Base-by-base conservation (phyloP, 2,113 vertebrate species). In the Pollachius pollachius region DNA sequence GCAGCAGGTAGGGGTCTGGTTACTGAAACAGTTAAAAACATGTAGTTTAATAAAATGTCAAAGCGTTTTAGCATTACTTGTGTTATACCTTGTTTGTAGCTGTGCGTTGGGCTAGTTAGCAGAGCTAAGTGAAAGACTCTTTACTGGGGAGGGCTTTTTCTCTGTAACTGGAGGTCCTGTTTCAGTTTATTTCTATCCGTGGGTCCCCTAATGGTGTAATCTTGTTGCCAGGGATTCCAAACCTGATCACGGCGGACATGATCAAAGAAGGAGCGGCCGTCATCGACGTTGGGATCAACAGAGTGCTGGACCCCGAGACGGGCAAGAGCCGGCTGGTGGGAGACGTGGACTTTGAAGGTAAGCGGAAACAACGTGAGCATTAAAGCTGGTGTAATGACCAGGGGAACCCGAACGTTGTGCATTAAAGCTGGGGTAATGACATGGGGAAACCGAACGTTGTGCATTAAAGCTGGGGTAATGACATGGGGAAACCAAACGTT, bases 321-420 rank as follows among this genome's bases (percentile, higher is more conserved):
- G 95, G 94, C 37, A 95, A 95, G 69, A 64, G 86, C 12, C 90
- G 91, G 59, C 92, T 99, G 65, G 95, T 99, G 0, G 97, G 97
- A 64, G 97, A 99, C 16, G 97, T 99, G 77, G 97, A 99, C 81
- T 99, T 99, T 83, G 96, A 99, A 94, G 96, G 97, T 97, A 70
- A 60, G 64, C 6, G 21, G 13, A 19, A 5, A 2, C 21, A 3
- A 3, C 8, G 15, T 18, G 27, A 23, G 67, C 21, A 25, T 23
- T 12, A 54, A 15, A 16, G 4, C 30, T 34, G 30, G 4, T 2
- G 30, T 5, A 34, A 23, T 23, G 23, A 23, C 23, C 23, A 1
- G 23, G 23, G 23, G 1, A 23, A 23, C 2, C 23, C 23, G 23
- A 23, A 23, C 23, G 23, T 23, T 23, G 23, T 23, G 23, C 23